Conservation (phyloP, 2,888 invertebrate species). For the Actias luna region DNA sequence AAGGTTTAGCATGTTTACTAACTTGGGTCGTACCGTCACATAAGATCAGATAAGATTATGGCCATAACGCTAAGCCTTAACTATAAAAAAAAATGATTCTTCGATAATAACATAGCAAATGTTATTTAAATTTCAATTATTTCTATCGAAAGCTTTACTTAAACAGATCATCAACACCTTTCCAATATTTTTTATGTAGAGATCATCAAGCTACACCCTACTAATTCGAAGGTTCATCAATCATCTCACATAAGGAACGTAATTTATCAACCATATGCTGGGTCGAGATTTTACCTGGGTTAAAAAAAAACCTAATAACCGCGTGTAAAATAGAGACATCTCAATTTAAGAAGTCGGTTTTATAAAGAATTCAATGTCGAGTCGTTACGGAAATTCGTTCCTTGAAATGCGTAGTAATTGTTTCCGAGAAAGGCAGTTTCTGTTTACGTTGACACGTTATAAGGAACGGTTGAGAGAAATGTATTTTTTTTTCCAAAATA, state of each 20-base stretch:
- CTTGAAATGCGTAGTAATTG: slow-evolving; percentile 32
- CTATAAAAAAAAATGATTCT: background rate
- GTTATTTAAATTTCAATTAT: background rate
- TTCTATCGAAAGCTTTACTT: slow-evolving; percentile 3
- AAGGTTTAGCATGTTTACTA: too few species aligned
- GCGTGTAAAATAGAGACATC: slow-evolving; percentile 68
- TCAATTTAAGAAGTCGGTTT: slow-evolving; percentile 68
- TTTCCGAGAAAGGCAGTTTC: slow-evolving; percentile 7
- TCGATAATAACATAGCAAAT: background rate
- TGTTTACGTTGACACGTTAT: slow-evolving; percentile 10
- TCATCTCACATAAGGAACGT: slow-evolving; percentile 64
- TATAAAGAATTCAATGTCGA: slow-evolving; percentile 11
- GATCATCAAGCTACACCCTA: slow-evolving; percentile 53
- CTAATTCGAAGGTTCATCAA: slow-evolving; percentile 71
- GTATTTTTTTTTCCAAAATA: background rate
- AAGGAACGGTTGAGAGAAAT: background rate
- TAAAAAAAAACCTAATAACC: slow-evolving; percentile 58
- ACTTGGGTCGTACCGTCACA: too few species aligned
- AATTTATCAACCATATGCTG: slow-evolving; percentile 63
- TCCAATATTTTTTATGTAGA: slow-evolving; percentile 40
- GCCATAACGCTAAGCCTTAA: too few species aligned
- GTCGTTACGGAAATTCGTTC: slow-evolving; percentile 42
- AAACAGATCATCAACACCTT: slow-evolving; percentile 53
- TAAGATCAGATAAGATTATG: too few species aligned
- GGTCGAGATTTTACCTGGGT: slow-evolving; percentile 64